phyloP scores from a whole-genome alignment of 2,888 invertebrate genomes.

The Incurvaria masculella region DNA sequence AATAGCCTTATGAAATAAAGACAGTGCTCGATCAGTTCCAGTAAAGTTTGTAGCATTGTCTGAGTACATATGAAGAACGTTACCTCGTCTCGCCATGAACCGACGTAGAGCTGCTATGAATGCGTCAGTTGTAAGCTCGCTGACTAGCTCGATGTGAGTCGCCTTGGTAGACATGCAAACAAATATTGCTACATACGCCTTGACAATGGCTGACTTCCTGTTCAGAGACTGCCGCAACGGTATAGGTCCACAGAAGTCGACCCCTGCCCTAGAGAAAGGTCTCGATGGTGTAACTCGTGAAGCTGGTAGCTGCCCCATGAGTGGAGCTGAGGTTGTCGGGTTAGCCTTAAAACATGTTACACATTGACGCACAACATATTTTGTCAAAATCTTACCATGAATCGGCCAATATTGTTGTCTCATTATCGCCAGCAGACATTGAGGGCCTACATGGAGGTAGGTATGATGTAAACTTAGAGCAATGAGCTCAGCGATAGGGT shows the following conservation, averaged over 20 bases:
- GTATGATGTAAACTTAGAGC: constrained; percentile 2
- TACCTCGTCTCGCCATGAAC: constrained; percentile 12
- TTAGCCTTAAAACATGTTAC: constrained; percentile 2
- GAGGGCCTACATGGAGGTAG: constrained; percentile 3
- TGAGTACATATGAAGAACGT: constrained; percentile 12
- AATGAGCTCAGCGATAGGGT: neutral
- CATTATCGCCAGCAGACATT: neutral
- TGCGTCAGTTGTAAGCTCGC: constrained; percentile 10
- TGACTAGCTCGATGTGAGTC: constrained; percentile 11
- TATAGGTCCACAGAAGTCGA: constrained; percentile 6
- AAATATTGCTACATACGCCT: constrained; percentile 3
- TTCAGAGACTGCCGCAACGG: neutral
- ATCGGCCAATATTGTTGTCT: constrained; percentile 3
- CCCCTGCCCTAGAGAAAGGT: neutral
- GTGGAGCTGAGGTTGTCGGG: neutral
- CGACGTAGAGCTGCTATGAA: constrained; percentile 14
- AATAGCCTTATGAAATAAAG: neutral
- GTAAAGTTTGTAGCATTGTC: constrained; percentile 15
- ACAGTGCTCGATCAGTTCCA: constrained; percentile 4
- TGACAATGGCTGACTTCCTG: neutral
- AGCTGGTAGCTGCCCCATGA: constrained; percentile 4
- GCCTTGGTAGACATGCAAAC: constrained; percentile 2
- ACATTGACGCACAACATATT: constrained; percentile 1
- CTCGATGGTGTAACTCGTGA: neutral
- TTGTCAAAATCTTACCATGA: neutral